Evolutionary conservation across 1,140 invertebrate genomes (phyloP).

Genomic region (Dendrolimus punctatus): DNA sequence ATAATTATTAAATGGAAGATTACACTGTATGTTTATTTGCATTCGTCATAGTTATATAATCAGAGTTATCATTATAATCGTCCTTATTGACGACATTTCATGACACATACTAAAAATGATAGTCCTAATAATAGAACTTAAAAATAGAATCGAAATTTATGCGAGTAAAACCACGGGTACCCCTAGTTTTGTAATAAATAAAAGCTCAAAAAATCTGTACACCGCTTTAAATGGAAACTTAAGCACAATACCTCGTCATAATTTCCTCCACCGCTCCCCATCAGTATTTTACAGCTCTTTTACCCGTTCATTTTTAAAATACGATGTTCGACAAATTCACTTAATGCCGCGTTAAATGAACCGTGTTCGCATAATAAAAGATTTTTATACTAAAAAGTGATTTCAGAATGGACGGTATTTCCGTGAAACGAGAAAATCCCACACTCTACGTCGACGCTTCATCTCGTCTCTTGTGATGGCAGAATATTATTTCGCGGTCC

Average conservation of each 20-base stretch:
- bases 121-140: too few relatives aligned
- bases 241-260: constrained; percentile 19
- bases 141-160: too few relatives aligned
- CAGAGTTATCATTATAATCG: too few relatives aligned
- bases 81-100: too few relatives aligned
- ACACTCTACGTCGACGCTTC: constrained; percentile 36
- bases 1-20: too few relatives aligned
- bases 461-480: constrained; percentile 29
- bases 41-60: too few relatives aligned
- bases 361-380: constrained; percentile 64
- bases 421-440: constrained; percentile 36
- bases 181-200: neutral
- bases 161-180: too few relatives aligned
- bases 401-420: constrained; percentile 56
- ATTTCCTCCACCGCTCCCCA: constrained; percentile 14
- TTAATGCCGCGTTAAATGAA: constrained; percentile 66
- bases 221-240: constrained; percentile 18
- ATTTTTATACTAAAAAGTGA: constrained; percentile 60
- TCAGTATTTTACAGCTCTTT: constrained; percentile 32
- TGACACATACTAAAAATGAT: too few relatives aligned
- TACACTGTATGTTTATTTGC: too few relatives aligned
- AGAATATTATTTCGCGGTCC: constrained; percentile 41
- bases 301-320: constrained; percentile 52
- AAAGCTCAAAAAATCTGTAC: constrained; percentile 16
- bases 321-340: constrained; percentile 63